Evolutionary conservation across 1,140 invertebrate genomes (phyloP).

Genomic region (Philotrypesis tridentata): DNA sequence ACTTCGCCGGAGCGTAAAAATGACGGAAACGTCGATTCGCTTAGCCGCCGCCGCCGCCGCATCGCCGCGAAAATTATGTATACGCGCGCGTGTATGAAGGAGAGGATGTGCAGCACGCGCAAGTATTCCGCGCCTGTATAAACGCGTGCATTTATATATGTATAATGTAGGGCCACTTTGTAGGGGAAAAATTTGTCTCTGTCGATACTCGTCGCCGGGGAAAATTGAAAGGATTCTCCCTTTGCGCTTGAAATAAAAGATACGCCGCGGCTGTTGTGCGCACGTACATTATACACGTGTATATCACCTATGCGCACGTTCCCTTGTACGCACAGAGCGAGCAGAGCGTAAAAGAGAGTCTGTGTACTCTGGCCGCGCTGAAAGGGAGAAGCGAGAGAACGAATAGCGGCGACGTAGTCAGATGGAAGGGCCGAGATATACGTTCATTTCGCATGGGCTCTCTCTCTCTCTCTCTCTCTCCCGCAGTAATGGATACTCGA

Average conservation of each 20-base stretch:
- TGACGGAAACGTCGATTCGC: slow-evolving; percentile 19
- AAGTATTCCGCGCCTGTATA: too few species aligned
- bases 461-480: background rate
- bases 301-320: too few species aligned
- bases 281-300: background rate
- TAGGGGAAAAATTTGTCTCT: background rate
- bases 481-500: slow-evolving; percentile 60
- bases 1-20: slow-evolving; percentile 26
- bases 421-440: slow-evolving; percentile 32
- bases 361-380: background rate
- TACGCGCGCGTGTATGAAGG: background rate
- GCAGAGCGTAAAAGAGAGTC: background rate
- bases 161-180: too few species aligned
- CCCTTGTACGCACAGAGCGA: too few species aligned
- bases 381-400: background rate
- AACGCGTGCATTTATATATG: too few species aligned
- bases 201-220: background rate
- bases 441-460: background rate
- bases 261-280: background rate
- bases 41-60: too few species aligned
- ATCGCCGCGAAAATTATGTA: slow-evolving; percentile 2
- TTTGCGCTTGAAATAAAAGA: background rate
- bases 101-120: too few species aligned
- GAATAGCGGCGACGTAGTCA: slow-evolving; percentile 5
- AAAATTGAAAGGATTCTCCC: background rate